These are phyloP conservation scores for Malurus alboscapulatus DNA, from an alignment of 2,113 vertebrate species.

Conservation along the genomic window DNA sequence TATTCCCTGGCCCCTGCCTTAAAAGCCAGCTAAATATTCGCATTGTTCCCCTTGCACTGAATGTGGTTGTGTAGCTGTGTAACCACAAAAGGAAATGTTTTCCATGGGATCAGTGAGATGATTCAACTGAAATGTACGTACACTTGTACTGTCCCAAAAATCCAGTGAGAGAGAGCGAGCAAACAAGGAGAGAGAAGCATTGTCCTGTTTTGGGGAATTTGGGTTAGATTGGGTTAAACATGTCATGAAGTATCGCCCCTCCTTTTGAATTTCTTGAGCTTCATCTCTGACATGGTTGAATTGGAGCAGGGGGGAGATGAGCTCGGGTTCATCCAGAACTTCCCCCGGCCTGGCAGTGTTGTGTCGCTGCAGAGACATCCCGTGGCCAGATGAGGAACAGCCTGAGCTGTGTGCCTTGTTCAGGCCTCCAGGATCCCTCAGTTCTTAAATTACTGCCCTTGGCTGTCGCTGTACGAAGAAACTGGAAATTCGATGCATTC, in stretches of 20 bases:
- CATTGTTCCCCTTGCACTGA: neutral
- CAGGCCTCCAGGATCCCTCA: neutral
- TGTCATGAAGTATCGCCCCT: accelerated
- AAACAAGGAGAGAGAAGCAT: neutral
- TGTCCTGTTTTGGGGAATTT: neutral
- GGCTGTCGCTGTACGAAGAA: neutral
- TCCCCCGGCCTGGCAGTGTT: neutral
- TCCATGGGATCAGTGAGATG: neutral
- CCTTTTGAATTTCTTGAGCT: neutral
- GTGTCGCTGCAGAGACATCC: conserved; percentile 30
- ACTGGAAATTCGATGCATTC: neutral
- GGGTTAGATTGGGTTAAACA: neutral
- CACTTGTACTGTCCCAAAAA: neutral
- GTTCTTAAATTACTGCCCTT: neutral
- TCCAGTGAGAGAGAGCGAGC: accelerated
- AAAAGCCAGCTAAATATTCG: neutral
- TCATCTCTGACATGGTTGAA: neutral
- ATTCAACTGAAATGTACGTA: conserved; percentile 13
- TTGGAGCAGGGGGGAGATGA: neutral
- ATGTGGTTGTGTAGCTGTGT: neutral
- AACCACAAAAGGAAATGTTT: conserved; percentile 52
- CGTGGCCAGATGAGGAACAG: conserved; percentile 14
- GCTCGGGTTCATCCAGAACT: neutral
- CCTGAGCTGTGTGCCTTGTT: neutral
- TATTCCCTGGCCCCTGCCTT: neutral